phyloP scores from a whole-genome alignment of 2,113 vertebrate species.

The Semnopithecus entellus region DNA sequence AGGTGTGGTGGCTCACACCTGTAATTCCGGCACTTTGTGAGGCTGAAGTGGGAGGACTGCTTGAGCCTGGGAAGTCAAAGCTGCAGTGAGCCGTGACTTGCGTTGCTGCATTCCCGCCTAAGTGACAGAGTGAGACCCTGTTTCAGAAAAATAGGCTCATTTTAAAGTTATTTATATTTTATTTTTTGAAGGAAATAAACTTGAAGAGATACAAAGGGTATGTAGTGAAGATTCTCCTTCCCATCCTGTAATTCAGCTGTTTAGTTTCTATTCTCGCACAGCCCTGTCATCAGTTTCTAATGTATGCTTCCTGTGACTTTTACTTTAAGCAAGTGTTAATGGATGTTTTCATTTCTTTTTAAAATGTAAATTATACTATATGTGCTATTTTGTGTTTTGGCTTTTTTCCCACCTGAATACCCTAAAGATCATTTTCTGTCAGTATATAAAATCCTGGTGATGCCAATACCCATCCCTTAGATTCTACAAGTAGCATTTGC shows the following conservation, averaged over 20 bases:
- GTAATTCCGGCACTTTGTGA: too few species aligned
- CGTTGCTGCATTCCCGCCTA: too few species aligned
- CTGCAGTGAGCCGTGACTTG: too few species aligned
- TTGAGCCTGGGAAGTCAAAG: too few species aligned
- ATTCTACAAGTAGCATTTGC: neutral
- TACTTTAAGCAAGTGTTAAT: neutral
- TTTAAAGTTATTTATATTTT: neutral
- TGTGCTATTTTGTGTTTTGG: neutral
- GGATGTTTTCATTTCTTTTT: neutral
- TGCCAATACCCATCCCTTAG: neutral
- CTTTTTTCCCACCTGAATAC: neutral
- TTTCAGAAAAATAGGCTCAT: too few species aligned
- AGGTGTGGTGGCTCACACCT: neutral
- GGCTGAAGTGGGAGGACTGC: too few species aligned
- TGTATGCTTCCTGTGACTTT: neutral
- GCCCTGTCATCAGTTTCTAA: neutral
- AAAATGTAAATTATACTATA: neutral
- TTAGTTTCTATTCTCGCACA: neutral
- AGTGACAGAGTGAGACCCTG: too few species aligned
- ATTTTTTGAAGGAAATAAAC: constrained; percentile 21
- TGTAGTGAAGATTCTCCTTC: neutral
- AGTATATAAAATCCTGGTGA: neutral
- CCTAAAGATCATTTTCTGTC: neutral
- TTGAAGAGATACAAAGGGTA: neutral
- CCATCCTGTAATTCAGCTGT: neutral